Evolutionary conservation across 2,888 invertebrate species (phyloP).

Genomic region (Teleogryllus oceanicus): DNA sequence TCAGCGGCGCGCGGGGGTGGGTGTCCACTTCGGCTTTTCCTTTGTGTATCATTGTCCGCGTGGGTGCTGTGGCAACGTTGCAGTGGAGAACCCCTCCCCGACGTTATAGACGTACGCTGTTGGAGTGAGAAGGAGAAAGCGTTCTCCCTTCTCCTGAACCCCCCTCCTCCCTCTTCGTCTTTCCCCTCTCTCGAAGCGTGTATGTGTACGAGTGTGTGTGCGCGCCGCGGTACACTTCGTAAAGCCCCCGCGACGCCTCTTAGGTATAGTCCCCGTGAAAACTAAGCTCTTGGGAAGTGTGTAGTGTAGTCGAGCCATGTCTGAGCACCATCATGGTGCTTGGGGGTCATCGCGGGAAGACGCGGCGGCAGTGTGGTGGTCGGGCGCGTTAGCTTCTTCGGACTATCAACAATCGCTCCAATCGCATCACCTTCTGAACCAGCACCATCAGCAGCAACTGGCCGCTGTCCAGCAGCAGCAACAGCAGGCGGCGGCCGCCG

Average conservation of each 20-base stretch:
- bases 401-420: conserved; percentile 54
- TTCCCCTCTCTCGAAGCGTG: conserved; percentile 25
- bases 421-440: conserved; percentile 52
- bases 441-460: conserved; percentile 48
- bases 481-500: conserved; percentile 47
- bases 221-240: conserved; percentile 11
- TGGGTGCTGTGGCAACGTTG: conserved; percentile 46
- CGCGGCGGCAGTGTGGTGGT: conserved; percentile 54
- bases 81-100: conserved; percentile 45
- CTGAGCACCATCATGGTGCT: conserved; percentile 63
- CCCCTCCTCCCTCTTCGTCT: conserved; percentile 41
- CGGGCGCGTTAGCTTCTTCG: conserved; percentile 50
- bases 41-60: conserved; percentile 46
- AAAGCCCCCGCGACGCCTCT: conserved; percentile 20
- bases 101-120: conserved; percentile 39
- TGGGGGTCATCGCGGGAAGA: conserved; percentile 60
- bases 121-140: conserved; percentile 33
- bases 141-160: conserved; percentile 40
- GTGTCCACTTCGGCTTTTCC: conserved; percentile 46
- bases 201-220: conserved; percentile 12
- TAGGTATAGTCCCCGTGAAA: conserved; percentile 20
- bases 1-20: conserved; percentile 37
- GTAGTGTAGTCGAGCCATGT: conserved; percentile 48
- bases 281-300: conserved; percentile 32
- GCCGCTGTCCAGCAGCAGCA: conserved; percentile 48